Evolutionary conservation across 2,113 vertebrate genomes (phyloP), one percentile per base, ranked within the genome.

Genomic region (Platysteira castanea): DNA sequence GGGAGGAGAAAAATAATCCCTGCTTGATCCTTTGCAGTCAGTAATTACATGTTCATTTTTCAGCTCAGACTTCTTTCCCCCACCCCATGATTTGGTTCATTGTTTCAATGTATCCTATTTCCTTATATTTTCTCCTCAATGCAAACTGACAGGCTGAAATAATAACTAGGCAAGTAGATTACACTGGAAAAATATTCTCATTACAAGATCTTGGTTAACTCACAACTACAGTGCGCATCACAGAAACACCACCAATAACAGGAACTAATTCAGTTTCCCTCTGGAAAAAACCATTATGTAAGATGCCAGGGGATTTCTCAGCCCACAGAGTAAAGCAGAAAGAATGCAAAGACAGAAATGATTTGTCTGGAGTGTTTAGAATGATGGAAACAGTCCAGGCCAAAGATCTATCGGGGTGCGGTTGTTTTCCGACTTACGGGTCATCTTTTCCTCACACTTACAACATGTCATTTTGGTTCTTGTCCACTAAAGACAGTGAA

Each of bases 141-240:
- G 73, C 33, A 81, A 94, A 90, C 21, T 94, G 84, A 80, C 39
- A 59, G 47, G 27, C 28, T 75, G 35, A 91, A 93, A 89, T 92
- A 94, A 95, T 88, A 89, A 65, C 35, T 33, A 46, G 26, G 60
- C 15, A 89, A 73, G 49, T 56, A 76, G 37, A 63, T 61, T 74
- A 57, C 11, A 46, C 7, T 68, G 49, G 39, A 93, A 61, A 65
- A 67, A 52, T 46, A 67, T 4, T 74, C 12, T 79, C 14, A 49
- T 68, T 92, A 80, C 9, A 49, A 86, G 73, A 64, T 80, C 27
- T 81, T 28, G 47, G 9, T 60, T 90, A 53, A 21, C 47, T 81
- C 92, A 61, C 47, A 63, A 31, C 20, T 87, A 26, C 26, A 49
- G 27, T 26, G 90, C 78, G 35, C 9, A 14, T 53, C 11, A 67